Conservation (phyloP, 2,113 vertebrate species). For the Smithornis capensis region DNA sequence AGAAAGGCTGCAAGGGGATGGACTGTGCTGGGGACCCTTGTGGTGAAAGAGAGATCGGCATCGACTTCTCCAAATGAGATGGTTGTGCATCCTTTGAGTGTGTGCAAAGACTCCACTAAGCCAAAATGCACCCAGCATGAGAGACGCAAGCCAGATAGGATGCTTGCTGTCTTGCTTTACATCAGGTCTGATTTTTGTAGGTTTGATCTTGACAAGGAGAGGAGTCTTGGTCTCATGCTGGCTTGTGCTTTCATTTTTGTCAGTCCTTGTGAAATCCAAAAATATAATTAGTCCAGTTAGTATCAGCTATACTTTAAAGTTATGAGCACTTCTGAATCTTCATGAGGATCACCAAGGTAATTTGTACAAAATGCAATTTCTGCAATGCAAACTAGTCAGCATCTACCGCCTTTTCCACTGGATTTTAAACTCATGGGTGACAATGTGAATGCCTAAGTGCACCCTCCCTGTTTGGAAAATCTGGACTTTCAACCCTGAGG, state of each 20-base stretch:
- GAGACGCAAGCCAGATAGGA: neutral
- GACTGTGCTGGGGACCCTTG: neutral
- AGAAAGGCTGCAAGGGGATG: neutral
- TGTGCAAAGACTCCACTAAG: neutral
- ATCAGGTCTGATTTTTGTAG: neutral
- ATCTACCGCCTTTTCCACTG: neutral
- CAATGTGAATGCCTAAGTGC: neutral
- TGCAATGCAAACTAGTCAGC: neutral
- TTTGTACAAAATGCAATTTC: neutral
- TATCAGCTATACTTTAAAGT: neutral
- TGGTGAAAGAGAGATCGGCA: neutral
- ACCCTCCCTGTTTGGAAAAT: neutral
- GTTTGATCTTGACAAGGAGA: neutral
- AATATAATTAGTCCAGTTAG: neutral
- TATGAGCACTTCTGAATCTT: neutral
- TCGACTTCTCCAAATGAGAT: neutral
- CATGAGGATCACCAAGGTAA: neutral
- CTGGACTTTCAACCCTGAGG: neutral
- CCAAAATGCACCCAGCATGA: neutral
- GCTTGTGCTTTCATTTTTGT: neutral
- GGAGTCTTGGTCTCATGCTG: neutral
- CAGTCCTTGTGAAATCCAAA: neutral
- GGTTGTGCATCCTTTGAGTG: neutral
- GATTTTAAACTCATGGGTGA: neutral
- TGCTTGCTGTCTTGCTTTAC: neutral